These are phyloP conservation scores for Diprion similis DNA, from an alignment of 1,140 invertebrate genomes.

Conservation along the genomic window DNA sequence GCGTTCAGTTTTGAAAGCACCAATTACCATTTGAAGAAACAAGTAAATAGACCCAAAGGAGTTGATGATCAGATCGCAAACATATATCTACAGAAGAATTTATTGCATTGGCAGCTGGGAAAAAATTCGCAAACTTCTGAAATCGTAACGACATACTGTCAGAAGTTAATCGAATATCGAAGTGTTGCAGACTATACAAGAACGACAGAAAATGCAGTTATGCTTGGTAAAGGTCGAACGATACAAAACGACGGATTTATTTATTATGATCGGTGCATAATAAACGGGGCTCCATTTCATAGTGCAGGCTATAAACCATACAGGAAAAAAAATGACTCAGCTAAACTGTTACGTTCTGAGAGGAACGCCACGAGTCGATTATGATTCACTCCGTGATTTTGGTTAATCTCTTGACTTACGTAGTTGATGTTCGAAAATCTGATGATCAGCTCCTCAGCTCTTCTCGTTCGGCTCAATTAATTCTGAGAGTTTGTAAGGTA, in stretches of 20 bases:
- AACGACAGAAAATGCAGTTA: not conserved
- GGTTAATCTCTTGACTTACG: too few species aligned
- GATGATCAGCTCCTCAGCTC: too few species aligned
- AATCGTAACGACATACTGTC: not conserved
- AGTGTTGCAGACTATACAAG: not conserved
- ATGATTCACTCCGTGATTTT: too few species aligned
- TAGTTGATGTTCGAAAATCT: too few species aligned
- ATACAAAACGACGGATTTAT: not conserved
- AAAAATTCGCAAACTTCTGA: not conserved
- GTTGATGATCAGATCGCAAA: conserved; percentile 12
- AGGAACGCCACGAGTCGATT: too few species aligned
- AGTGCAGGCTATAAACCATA: not conserved
- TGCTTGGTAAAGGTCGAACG: not conserved
- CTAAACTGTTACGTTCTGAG: too few species aligned
- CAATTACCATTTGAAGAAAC: not conserved
- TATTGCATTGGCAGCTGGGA: not conserved
- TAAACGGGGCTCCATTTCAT: not conserved
- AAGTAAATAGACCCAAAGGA: conserved; percentile 6
- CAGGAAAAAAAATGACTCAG: not conserved
- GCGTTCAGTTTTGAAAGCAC: conserved; percentile 9
- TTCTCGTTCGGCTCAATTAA: too few species aligned
- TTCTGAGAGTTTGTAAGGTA: too few species aligned
- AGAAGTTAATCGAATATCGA: not conserved
- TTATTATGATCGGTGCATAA: not conserved
- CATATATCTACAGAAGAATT: not conserved